phyloP scores from a whole-genome alignment of 2,113 vertebrate species.

The Eretmochelys imbricata region DNA sequence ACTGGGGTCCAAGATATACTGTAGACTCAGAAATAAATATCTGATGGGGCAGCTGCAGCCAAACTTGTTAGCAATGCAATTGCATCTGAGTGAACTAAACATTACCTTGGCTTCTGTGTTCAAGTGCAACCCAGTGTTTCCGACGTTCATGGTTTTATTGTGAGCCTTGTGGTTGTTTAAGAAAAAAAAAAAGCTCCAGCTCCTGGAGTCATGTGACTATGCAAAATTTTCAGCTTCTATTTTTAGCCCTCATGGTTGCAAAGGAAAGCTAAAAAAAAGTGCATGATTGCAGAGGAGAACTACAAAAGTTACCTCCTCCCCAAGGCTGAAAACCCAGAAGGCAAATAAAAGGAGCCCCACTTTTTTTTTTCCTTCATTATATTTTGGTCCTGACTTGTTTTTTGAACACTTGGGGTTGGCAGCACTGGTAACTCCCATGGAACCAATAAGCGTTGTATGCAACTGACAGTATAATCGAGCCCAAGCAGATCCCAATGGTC shows the following conservation, averaged over 20 bases:
- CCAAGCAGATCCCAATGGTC: background rate
- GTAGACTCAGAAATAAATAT: conserved; percentile 62
- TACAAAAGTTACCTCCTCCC: background rate
- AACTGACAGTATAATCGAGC: background rate
- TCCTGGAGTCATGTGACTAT: background rate
- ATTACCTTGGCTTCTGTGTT: background rate
- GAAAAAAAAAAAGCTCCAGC: background rate
- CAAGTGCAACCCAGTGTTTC: background rate
- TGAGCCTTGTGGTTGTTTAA: background rate
- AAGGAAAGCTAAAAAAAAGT: background rate
- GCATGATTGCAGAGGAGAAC: background rate
- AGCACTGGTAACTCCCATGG: background rate
- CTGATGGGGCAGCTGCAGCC: conserved; percentile 22
- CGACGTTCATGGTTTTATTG: background rate
- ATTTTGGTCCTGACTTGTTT: background rate
- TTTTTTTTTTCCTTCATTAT: background rate
- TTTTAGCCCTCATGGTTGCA: background rate
- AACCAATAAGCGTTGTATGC: rapidly evolving
- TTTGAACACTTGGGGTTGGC: background rate
- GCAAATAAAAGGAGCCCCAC: background rate
- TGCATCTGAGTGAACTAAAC: background rate
- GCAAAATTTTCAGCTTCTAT: rapidly evolving
- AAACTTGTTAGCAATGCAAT: background rate
- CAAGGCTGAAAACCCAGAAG: background rate
- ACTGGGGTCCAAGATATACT: rapidly evolving